Evolutionary conservation across 1,140 invertebrate species (phyloP).

Genomic region (Asbolus verrucosus): DNA sequence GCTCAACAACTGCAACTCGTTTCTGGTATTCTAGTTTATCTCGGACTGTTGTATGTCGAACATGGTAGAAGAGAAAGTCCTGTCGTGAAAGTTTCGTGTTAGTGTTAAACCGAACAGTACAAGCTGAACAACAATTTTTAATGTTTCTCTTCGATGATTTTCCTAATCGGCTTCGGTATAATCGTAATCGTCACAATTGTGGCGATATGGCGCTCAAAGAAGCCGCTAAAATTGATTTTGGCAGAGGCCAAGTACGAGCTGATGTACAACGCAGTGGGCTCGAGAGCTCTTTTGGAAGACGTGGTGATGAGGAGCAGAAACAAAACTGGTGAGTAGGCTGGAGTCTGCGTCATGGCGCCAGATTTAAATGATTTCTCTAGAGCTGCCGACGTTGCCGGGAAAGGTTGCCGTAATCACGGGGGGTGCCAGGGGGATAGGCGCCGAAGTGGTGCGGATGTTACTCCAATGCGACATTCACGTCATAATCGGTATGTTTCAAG

Average conservation of each 20-base stretch:
- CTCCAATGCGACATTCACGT: constrained; percentile 85
- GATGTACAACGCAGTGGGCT: constrained; percentile 69
- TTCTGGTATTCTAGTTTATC: no score
- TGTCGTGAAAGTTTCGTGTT: constrained; percentile 6
- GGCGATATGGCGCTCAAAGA: constrained; percentile 58
- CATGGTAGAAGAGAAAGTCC: constrained; percentile 16
- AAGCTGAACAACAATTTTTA: not conserved
- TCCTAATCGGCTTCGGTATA: constrained; percentile 29
- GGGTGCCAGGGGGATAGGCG: constrained; percentile 87
- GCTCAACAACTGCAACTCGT: no score
- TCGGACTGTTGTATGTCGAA: no score
- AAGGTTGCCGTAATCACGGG: constrained; percentile 89
- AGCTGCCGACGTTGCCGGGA: constrained; percentile 70
- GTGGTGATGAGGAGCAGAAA: constrained; percentile 66
- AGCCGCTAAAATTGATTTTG: constrained; percentile 57
- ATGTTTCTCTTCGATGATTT: constrained; percentile 19
- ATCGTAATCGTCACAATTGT: constrained; percentile 55
- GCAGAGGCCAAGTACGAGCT: constrained; percentile 67
- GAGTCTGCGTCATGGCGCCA: not conserved
- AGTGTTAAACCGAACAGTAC: not conserved
- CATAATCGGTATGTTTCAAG: constrained; percentile 77
- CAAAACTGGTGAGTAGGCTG: constrained; percentile 68
- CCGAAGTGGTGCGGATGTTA: constrained; percentile 82
- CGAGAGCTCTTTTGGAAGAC: constrained; percentile 68
- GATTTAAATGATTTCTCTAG: constrained; percentile 63